Evolutionary conservation across 2,113 vertebrate species (phyloP).

Genomic region (Hylia prasina): DNA sequence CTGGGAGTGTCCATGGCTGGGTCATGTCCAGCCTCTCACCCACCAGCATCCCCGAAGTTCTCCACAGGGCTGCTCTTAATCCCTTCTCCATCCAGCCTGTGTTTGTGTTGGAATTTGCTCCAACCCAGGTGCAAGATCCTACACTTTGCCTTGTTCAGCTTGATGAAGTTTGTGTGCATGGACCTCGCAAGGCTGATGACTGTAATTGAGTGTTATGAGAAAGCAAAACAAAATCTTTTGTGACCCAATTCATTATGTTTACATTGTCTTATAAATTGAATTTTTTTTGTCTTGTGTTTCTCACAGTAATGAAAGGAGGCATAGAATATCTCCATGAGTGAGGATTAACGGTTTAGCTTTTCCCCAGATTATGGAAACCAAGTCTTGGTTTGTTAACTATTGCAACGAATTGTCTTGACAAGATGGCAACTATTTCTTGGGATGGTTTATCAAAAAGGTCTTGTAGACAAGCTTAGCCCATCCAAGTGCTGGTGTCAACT

Average conservation of each 20-base stretch:
- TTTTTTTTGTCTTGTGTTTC: neutral
- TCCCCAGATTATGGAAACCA: neutral
- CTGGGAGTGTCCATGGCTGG: neutral
- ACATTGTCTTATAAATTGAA: neutral
- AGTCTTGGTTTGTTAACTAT: neutral
- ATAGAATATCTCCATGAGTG: neutral
- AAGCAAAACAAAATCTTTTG: neutral
- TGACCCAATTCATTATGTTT: neutral
- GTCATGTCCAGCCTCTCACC: neutral
- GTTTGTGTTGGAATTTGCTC: neutral
- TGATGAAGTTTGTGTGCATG: neutral
- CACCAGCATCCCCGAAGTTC: neutral
- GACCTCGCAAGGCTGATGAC: neutral
- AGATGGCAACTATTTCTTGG: neutral
- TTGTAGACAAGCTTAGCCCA: neutral
- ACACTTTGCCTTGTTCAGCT: neutral
- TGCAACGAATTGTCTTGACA: neutral
- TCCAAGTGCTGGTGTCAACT: neutral
- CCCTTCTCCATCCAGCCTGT: neutral
- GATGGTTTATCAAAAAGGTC: neutral
- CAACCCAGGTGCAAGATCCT: neutral
- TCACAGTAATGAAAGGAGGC: neutral
- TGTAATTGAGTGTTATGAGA: neutral
- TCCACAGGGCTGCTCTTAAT: accelerated
- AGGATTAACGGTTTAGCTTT: neutral